These are phyloP conservation scores for Rachycentron canadum DNA, from an alignment of 2,797 vertebrate species.

Conservation along the genomic window DNA sequence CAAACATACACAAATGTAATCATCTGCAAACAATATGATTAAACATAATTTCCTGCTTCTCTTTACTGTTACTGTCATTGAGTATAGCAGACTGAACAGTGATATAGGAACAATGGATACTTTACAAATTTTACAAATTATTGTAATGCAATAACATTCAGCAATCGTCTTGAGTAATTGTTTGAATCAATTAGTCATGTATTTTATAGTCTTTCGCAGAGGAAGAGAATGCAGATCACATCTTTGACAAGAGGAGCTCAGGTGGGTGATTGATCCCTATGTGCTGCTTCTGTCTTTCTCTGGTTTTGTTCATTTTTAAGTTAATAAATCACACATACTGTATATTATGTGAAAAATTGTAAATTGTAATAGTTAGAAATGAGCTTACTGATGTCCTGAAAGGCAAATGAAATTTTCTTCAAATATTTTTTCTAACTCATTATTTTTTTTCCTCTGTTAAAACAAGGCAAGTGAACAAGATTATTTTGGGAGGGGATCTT, in stretches of 20 bases:
- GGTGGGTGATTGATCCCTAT: conserved; percentile 48
- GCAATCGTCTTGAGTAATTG: too few species aligned
- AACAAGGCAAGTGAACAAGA: too few species aligned
- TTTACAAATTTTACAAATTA: background rate
- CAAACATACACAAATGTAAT: background rate
- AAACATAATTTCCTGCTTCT: background rate
- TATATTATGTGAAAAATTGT: background rate
- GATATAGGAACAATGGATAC: too few species aligned
- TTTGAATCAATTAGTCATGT: background rate
- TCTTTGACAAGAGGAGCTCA: conserved; percentile 44
- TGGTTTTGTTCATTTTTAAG: background rate
- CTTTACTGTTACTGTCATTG: background rate
- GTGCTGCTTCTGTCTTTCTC: background rate
- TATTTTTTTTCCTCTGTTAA: too few species aligned
- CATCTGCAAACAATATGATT: background rate
- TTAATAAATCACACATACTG: background rate
- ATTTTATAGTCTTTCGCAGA: conserved; percentile 84
- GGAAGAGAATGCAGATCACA: conserved; percentile 69
- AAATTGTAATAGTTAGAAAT: background rate
- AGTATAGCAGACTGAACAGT: background rate
- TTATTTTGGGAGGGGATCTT: too few species aligned
- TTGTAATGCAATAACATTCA: background rate
- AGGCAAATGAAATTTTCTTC: too few species aligned
- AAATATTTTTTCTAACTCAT: too few species aligned
- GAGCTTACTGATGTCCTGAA: too few species aligned